These are phyloP conservation scores for Holothuria glaberrima DNA, from an alignment of 35 echinoderm and acorn worm genomes.

Conservation along the genomic window DNA sequence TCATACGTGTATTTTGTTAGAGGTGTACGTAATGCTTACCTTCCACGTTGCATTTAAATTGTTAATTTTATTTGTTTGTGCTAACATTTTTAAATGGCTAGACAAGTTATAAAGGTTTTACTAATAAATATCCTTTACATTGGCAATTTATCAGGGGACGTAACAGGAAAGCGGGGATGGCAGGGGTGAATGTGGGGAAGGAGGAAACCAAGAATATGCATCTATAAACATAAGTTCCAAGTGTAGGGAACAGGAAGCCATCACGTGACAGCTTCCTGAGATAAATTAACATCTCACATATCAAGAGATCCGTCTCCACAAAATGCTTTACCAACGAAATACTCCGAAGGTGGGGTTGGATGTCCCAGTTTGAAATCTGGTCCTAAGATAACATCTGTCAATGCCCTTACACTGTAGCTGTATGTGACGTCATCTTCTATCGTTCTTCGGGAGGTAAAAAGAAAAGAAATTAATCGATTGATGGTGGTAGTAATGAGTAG, in stretches of 20 bases:
- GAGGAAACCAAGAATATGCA: not conserved
- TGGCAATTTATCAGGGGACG: not conserved
- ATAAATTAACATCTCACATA: conserved; percentile 56
- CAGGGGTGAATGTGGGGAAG: not conserved
- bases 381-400: not conserved
- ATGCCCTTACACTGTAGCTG: conserved; percentile 59
- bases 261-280: not conserved
- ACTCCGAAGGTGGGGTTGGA: conserved; percentile 44
- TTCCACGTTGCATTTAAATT: not conserved
- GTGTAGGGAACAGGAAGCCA: no score
- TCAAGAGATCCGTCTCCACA: conserved; percentile 88
- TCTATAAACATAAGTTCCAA: not conserved
- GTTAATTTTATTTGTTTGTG: not conserved
- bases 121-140: not conserved
- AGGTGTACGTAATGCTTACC: not conserved
- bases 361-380: not conserved
- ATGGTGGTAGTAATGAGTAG: no score
- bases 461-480: not conserved
- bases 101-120: no score
- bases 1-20: no score
- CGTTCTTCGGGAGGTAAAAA: conserved; percentile 35
- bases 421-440: conserved; percentile 63
- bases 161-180: not conserved
- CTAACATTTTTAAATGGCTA: not conserved
- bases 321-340: conserved; percentile 67